Conservation (phyloP, 1,140 invertebrate genomes). For the Bursaphelenchus mucronatus region DNA sequence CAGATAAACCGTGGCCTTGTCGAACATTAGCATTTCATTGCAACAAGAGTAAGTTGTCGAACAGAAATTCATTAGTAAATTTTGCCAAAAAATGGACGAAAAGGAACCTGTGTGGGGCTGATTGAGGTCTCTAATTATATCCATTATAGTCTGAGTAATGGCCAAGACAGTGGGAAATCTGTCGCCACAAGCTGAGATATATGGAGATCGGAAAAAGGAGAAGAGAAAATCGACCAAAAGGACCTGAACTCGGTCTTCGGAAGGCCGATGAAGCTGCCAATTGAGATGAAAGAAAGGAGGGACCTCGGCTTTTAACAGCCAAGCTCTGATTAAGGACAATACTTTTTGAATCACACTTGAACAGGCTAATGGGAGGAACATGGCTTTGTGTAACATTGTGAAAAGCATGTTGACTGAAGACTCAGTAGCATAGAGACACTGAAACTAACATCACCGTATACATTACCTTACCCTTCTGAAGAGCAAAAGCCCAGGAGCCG, state of each 20-base stretch:
- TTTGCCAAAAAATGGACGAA: too few species aligned
- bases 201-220: slow-evolving; percentile 53
- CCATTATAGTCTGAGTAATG: slow-evolving; percentile 35
- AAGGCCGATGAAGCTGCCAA: slow-evolving; percentile 28
- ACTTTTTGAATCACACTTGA: slow-evolving; percentile 58
- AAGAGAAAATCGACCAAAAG: slow-evolving; percentile 49
- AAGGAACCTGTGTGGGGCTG: too few species aligned
- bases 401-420: slow-evolving; percentile 50
- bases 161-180: slow-evolving; percentile 36
- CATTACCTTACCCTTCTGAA: slow-evolving; percentile 39
- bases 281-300: slow-evolving; percentile 48
- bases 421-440: slow-evolving; percentile 35
- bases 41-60: too few species aligned
- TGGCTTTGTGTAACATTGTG: slow-evolving; percentile 54
- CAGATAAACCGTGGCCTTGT: too few species aligned
- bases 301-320: slow-evolving; percentile 56
- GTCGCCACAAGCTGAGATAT: slow-evolving; percentile 46
- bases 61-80: too few species aligned
- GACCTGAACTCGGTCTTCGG: slow-evolving; percentile 41
- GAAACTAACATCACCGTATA: slow-evolving; percentile 1
- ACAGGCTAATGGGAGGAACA: slow-evolving; percentile 53
- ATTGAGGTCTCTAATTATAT: too few species aligned
- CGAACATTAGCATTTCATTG: too few species aligned
- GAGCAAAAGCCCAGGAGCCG: slow-evolving; percentile 38
- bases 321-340: slow-evolving; percentile 44